Evolutionary conservation across 1,140 invertebrate genomes (phyloP), one percentile per base, ranked within the genome.

Genomic region (Charaxes varanes): DNA sequence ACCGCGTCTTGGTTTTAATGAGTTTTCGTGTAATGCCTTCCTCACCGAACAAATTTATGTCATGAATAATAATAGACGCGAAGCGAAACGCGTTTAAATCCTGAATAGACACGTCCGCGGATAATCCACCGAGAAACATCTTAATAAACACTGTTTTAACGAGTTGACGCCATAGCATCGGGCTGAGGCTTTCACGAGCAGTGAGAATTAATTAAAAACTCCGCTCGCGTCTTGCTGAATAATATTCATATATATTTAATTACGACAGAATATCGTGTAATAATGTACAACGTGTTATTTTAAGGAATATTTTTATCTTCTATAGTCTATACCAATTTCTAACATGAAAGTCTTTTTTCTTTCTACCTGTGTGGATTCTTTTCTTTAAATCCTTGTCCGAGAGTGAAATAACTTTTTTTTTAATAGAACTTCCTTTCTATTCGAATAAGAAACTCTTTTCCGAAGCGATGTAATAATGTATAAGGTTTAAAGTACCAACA

Each of bases 1-100:
- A 50, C 54, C 72, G 72, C 76, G 72, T 77, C 69, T 69, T 62
- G 37, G 64, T 73, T 77, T 77, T 80, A 80, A 80, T 80, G 76
- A 80, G 76, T 80, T 80, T 80, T 80, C 72, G 66, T 65, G 66
- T 80, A 80, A 80, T 73, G 65, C 72, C 70, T 80, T 68, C 63
- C 72, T 76, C 61, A 67, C 64, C 42, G 59, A 63, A 59, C 69
- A 77, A 77, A 77, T 80, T 77, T 80, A 80, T 80, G 76, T 77
- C 76, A 80, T 80, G 76, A 80, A 80, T 80, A 80, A 80, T 80
- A 80, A 80, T 68, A 72, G 50, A 38, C 14, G 50, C 28, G 44
- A 42, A 63, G 54, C 54, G 62, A 61, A 54, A 57, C 70, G 57
- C 63, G 65, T 65, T 72, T 70, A 72, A 80, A 77, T 73, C 71